A percentile compares a stretch with the other conserved stretches of the same genome.
These are phyloP conservation scores for Carcharodon carcharias DNA, from an alignment of 2,797 vertebrate genomes.

Conservation along the genomic window DNA sequence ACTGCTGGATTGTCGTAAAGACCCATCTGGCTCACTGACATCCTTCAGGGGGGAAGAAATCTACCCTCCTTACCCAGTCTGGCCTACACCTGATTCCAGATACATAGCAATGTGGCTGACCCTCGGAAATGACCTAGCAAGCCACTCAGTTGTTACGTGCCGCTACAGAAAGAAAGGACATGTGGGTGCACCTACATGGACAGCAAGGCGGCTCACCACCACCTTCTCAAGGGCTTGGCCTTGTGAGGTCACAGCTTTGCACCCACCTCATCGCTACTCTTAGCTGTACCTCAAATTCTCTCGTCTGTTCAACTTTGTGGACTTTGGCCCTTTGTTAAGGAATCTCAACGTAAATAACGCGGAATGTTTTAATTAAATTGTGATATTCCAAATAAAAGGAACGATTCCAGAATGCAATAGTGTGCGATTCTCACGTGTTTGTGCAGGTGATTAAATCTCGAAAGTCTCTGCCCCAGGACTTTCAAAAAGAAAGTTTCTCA, in stretches of 20 bases:
- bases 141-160: not conserved
- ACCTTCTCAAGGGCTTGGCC: not conserved
- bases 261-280: not conserved
- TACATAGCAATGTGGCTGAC: not conserved
- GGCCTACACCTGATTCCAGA: not conserved
- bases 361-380: not conserved
- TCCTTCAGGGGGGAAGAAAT: not conserved
- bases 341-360: not conserved
- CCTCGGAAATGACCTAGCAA: not conserved
- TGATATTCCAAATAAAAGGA: not conserved
- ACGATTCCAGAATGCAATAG: not conserved
- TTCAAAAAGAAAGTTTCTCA: not conserved
- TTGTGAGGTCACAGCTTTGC: not conserved
- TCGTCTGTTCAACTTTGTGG: not conserved
- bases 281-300: not conserved
- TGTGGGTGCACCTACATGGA: too few relatives aligned
- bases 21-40: not conserved
- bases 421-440: not conserved
- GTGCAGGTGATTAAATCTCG: not conserved
- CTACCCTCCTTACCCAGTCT: not conserved
- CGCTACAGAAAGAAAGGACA: too few relatives aligned
- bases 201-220: not conserved
- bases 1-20: too few relatives aligned
- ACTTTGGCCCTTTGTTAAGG: not conserved
- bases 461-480: not conserved